Percentiles rank a stretch among this genome's conserved stretches.
phyloP scores from a whole-genome alignment of 2,797 vertebrate genomes.

The Streptopelia turtur region DNA sequence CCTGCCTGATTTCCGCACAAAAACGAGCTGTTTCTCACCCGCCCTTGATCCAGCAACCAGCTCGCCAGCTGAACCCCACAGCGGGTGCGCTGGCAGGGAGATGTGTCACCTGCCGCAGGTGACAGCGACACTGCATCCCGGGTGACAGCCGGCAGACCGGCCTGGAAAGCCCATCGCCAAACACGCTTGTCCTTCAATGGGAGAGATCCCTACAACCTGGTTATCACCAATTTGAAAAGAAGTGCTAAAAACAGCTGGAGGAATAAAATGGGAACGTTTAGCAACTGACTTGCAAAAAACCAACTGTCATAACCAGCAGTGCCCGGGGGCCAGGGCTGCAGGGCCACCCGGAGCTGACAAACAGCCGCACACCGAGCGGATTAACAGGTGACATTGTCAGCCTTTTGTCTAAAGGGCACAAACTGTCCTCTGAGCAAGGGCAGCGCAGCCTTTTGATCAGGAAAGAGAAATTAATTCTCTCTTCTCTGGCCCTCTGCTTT shows the following conservation, averaged over 20 bases:
- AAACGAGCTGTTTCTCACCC: background rate
- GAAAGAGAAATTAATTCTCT: slow-evolving; percentile 17
- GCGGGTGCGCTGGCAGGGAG: background rate
- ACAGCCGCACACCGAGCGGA: background rate
- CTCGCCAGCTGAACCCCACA: background rate
- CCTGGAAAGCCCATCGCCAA: background rate
- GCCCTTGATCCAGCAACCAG: background rate
- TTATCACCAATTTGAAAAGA: background rate
- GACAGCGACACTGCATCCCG: background rate
- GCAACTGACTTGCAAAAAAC: slow-evolving; percentile 37
- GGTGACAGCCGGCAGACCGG: background rate
- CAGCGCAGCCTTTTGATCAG: background rate
- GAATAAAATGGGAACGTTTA: background rate
- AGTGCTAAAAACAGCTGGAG: slow-evolving; percentile 34
- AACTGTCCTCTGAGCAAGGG: background rate
- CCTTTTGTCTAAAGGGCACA: slow-evolving; percentile 21
- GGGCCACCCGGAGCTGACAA: background rate
- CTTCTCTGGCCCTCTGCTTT: background rate
- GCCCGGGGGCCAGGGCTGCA: background rate
- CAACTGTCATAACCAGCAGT: slow-evolving; percentile 16
- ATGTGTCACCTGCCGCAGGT: fast-evolving
- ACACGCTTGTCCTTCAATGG: background rate
- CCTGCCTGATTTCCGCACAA: background rate
- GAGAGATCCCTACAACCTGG: background rate
- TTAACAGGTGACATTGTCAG: slow-evolving; percentile 44